phyloP scores from a whole-genome alignment of 2,113 vertebrate species.

The Eulacestoma nigropectus region DNA sequence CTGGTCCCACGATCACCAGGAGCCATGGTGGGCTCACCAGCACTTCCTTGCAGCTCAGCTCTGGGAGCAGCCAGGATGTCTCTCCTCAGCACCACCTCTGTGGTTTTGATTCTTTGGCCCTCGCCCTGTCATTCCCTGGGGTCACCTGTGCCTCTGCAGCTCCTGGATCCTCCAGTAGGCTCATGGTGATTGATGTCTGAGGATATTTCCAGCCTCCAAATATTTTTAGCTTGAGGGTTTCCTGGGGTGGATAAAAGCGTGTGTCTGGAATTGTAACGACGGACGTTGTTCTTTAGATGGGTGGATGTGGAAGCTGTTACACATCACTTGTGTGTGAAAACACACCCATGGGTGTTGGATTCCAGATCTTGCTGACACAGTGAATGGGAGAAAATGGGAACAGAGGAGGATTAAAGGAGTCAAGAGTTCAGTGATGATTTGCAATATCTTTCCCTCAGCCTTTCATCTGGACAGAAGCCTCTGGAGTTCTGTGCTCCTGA shows the following conservation, averaged over 20 bases:
- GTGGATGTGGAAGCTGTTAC: not conserved
- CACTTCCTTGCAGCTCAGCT: not conserved
- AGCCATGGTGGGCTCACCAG: fast-evolving
- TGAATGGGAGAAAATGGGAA: not conserved
- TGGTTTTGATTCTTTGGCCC: not conserved
- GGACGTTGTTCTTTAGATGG: not conserved
- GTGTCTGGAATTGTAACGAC: not conserved
- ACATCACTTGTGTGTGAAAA: not conserved
- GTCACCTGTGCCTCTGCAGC: not conserved
- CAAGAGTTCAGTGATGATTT: not conserved
- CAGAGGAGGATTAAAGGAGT: not conserved
- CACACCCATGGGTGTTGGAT: not conserved
- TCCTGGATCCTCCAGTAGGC: not conserved
- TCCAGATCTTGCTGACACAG: not conserved
- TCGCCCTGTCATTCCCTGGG: not conserved
- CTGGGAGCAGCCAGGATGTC: not conserved
- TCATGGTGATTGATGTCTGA: not conserved
- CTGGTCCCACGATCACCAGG: not conserved
- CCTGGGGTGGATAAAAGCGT: not conserved
- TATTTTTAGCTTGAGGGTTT: not conserved
- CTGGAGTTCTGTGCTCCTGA: not conserved
- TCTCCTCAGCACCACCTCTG: not conserved
- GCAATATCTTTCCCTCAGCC: not conserved
- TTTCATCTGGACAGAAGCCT: not conserved
- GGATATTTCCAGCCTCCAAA: not conserved